A percentile compares a stretch with the other conserved stretches of the same genome.
Evolutionary conservation across 2,888 invertebrate species (phyloP).

Genomic region (Cerceris ruficornis): DNA sequence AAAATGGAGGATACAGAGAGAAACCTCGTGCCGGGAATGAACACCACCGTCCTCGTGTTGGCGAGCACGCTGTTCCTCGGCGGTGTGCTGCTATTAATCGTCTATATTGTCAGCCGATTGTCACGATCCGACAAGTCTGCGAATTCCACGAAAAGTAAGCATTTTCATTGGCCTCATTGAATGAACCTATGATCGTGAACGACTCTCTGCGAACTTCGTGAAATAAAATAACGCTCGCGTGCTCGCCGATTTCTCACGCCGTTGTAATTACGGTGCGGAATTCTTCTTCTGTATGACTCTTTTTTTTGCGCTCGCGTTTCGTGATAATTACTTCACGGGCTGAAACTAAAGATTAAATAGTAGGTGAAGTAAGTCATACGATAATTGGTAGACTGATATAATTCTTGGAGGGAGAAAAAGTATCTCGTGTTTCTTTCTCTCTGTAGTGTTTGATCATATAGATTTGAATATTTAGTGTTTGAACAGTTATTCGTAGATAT

Average conservation of each 20-base stretch:
- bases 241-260: constrained; percentile 24
- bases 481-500: too few species aligned
- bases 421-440: too few species aligned
- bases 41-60: constrained; percentile 42
- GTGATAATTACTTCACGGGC: not conserved
- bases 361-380: too few species aligned
- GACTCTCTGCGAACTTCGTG: not conserved
- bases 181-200: not conserved
- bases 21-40: constrained; percentile 36
- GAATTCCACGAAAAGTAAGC: constrained; percentile 66
- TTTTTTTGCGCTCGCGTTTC: constrained; percentile 20
- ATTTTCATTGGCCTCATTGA: constrained; percentile 10
- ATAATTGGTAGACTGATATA: too few species aligned
- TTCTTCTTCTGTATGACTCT: not conserved
- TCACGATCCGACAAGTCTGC: constrained; percentile 41
- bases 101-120: constrained; percentile 63
- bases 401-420: too few species aligned
- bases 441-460: too few species aligned
- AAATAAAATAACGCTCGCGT: constrained; percentile 42
- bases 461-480: too few species aligned
- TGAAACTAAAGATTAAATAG: too few species aligned
- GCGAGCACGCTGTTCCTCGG: constrained; percentile 58
- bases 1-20: constrained; percentile 58
- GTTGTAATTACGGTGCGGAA: not conserved
- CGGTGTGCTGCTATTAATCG: constrained; percentile 59